phyloP scores from a whole-genome alignment of 2,888 invertebrate genomes.

The Coenonympha arcania region DNA sequence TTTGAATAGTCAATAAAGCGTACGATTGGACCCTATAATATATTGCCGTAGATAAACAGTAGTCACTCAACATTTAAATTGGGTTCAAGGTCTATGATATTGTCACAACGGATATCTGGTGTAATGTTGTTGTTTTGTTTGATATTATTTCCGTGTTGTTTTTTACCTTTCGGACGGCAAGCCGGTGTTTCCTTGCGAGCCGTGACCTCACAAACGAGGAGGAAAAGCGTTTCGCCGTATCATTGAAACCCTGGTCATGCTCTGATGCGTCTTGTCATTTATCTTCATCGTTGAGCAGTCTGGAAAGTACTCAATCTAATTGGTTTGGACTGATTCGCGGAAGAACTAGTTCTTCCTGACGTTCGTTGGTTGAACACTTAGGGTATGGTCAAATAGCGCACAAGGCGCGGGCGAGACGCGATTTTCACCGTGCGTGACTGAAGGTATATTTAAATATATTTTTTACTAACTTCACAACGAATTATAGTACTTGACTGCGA shows the following conservation, averaged over 20 bases:
- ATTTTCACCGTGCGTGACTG: too few species aligned
- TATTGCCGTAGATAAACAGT: too few species aligned
- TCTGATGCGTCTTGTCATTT: slow-evolving; percentile 31
- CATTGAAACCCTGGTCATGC: slow-evolving; percentile 27
- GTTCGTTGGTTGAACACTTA: background rate
- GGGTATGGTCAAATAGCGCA: background rate
- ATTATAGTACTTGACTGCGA: too few species aligned
- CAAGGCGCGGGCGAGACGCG: too few species aligned
- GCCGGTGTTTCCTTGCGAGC: slow-evolving; percentile 22
- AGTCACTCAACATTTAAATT: background rate
- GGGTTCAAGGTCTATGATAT: background rate
- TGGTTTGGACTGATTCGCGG: slow-evolving; percentile 23
- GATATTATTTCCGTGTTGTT: slow-evolving; percentile 9
- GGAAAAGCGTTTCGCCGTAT: slow-evolving; percentile 31
- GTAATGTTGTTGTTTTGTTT: slow-evolving; percentile 4
- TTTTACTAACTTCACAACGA: too few species aligned
- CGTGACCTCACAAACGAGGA: slow-evolving; percentile 26
- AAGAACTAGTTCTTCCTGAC: slow-evolving; percentile 9
- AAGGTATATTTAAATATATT: too few species aligned
- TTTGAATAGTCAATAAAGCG: too few species aligned
- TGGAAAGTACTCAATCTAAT: slow-evolving; percentile 28
- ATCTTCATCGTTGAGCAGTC: slow-evolving; percentile 32
- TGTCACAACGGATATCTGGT: background rate
- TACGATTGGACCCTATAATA: too few species aligned
- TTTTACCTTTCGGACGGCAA: slow-evolving; percentile 3